Evolutionary conservation across 1,140 invertebrate genomes (phyloP), one percentile per base, ranked within the genome.

Genomic region (Leptopilina boulardi): DNA sequence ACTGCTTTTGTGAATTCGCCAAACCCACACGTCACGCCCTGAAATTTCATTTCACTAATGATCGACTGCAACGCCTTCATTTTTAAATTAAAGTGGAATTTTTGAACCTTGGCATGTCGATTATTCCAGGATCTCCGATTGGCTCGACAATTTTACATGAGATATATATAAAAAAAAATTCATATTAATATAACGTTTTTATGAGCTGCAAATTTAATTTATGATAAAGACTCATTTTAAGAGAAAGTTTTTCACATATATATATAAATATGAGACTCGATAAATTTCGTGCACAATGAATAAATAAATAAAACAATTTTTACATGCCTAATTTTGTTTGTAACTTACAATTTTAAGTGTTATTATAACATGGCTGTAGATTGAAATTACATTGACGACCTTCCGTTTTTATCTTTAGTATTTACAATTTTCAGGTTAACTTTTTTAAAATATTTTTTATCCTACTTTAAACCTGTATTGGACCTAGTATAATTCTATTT

Each of bases 31-130:
- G 59, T 15, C 59, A 66, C 59, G 59, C 59, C 59, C 59, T 34
- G 59, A 66, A 66, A 66, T 66, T 66, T 26, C 23, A 66, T 66
- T 38, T 66, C 23, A 66, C 59, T 66, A 66, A 66, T 66, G 59
- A 30, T 15, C 59, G 59, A 66, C 59, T 66, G 59, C 23, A 66
- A 34, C 11, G 59, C 59, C 59, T 66, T 30, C 23, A 66, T 30
- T 66, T 38, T 66, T 66, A 66, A 34, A 66, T 66, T 66, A 30
- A 66, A 66, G 59, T 66, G 59, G 59, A 66, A 66, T 30, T 66
- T 66, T 66, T 66, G 26, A 66, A 66, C 59, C 59, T 66, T 66
- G 59, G 54, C 54, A 21, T 26, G 56, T 26, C 56, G 54, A 56
- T 59, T 59, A 59, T 23, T 66, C 11, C 59, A 66, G 23, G 19